Evolutionary conservation across 2,888 invertebrate genomes (phyloP).

Genomic region (Drosophila lutescens): DNA sequence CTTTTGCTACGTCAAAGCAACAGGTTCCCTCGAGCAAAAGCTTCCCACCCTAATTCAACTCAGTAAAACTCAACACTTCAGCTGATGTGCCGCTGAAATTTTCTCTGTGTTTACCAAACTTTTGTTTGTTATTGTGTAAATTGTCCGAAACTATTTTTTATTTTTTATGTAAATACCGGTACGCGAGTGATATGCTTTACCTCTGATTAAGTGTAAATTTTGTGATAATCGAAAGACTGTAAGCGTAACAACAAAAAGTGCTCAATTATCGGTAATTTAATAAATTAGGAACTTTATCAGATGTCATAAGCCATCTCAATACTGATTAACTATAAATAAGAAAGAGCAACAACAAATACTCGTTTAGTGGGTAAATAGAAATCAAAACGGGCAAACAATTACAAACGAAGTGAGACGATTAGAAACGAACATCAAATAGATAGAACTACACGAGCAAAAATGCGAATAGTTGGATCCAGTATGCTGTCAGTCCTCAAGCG

Average conservation of each 20-base stretch:
- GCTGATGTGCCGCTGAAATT: slow-evolving; percentile 21
- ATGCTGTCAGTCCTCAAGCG: slow-evolving; percentile 29
- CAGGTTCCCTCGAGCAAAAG: slow-evolving; percentile 18
- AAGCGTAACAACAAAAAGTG: slow-evolving; percentile 11
- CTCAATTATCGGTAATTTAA: slow-evolving; percentile 38
- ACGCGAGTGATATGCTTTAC: slow-evolving; percentile 19
- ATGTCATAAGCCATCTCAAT: background rate
- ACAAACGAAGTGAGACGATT: slow-evolving; percentile 12
- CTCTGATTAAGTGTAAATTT: slow-evolving; percentile 8
- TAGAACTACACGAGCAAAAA: slow-evolving; percentile 11
- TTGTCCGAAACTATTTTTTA: background rate
- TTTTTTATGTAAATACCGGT: background rate
- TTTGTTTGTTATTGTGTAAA: slow-evolving; percentile 19
- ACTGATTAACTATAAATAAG: slow-evolving; percentile 15
- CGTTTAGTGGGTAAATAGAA: slow-evolving; percentile 14
- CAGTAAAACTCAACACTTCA: slow-evolving; percentile 28
- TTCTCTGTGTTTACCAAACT: slow-evolving; percentile 7
- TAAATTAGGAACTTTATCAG: slow-evolving; percentile 22
- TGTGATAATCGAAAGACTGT: slow-evolving; percentile 31
- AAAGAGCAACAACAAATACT: background rate
- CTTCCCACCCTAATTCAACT: slow-evolving; percentile 14
- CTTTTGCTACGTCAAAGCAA: slow-evolving; percentile 6
- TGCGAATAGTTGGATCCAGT: slow-evolving; percentile 35
- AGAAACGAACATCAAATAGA: slow-evolving; percentile 12
- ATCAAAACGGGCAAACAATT: background rate